Evolutionary conservation across 2,888 invertebrate genomes (phyloP).

Genomic region (Chaetogeoica ovagalla): DNA sequence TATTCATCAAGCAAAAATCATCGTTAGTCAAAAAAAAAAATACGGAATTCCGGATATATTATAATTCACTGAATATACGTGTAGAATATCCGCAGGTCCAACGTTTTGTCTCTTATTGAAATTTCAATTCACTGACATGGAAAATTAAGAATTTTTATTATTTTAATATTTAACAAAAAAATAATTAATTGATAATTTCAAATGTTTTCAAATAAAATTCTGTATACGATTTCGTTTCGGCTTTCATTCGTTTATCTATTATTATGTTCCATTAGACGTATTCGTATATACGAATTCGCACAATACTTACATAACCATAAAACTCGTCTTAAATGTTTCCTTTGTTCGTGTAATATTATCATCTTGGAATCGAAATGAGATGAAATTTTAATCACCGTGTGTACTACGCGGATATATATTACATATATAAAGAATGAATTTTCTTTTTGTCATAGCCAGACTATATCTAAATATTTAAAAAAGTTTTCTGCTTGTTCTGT

Average conservation of each 20-base stretch:
- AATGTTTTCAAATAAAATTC: not conserved
- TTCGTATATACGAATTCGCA: not conserved
- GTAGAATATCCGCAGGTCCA: too few relatives aligned
- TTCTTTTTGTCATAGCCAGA: not conserved
- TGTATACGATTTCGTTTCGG: not conserved
- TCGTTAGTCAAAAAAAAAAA: too few relatives aligned
- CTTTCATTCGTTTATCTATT: not conserved
- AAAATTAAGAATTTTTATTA: too few relatives aligned
- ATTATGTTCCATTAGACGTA: not conserved
- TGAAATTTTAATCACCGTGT: not conserved
- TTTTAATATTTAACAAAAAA: not conserved
- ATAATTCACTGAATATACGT: too few relatives aligned
- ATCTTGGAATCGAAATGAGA: slow-evolving; percentile 52
- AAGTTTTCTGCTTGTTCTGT: too few relatives aligned
- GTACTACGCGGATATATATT: not conserved
- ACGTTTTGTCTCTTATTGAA: too few relatives aligned
- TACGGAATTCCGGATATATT: too few relatives aligned
- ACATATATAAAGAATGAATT: not conserved
- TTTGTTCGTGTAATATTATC: not conserved
- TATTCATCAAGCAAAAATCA: too few relatives aligned
- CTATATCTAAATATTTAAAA: too few relatives aligned
- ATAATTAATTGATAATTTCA: not conserved
- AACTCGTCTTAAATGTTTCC: not conserved
- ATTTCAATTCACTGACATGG: too few relatives aligned
- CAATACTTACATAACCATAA: not conserved